phyloP scores from a whole-genome alignment of 1,140 invertebrate genomes.

The Zaprionus ornatus region DNA sequence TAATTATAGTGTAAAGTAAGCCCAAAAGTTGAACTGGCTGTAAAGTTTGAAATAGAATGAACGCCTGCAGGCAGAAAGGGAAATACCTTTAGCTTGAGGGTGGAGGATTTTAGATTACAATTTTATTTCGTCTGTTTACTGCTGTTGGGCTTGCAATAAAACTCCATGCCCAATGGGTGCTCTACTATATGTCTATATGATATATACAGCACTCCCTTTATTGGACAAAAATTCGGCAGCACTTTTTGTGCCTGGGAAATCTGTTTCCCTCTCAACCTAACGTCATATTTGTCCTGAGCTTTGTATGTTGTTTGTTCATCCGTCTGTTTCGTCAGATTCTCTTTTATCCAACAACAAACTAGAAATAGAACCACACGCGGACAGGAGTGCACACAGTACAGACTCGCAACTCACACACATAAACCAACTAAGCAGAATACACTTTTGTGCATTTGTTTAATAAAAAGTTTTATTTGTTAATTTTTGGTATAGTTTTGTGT shows the following conservation, averaged over 20 bases:
- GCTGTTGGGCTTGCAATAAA: not conserved
- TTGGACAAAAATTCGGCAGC: not conserved
- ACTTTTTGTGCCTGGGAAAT: constrained; percentile 1
- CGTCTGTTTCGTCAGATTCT: constrained; percentile 32
- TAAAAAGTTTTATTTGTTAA: constrained; percentile 74
- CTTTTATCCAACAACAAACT: constrained; percentile 30
- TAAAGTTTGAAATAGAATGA: too few species aligned
- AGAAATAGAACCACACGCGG: constrained; percentile 9
- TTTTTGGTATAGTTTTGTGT: constrained; percentile 64
- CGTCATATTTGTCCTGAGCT: constrained; percentile 31
- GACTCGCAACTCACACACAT: constrained; percentile 19
- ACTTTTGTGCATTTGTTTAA: constrained; percentile 70
- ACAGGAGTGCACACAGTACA: constrained; percentile 17
- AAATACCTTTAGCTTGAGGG: too few species aligned
- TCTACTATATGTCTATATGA: not conserved
- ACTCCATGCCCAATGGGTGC: not conserved
- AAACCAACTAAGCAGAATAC: constrained; percentile 48
- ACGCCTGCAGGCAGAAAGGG: too few species aligned
- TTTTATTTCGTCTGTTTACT: not conserved
- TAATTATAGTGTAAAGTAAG: not conserved
- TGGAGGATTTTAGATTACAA: too few species aligned
- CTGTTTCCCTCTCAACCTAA: constrained; percentile 6
- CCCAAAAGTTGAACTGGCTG: too few species aligned
- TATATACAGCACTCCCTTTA: not conserved
- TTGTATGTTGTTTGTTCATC: constrained; percentile 22